Base-by-base conservation (phyloP, 2,888 invertebrate genomes). In the Strigamia transsilvanica region DNA sequence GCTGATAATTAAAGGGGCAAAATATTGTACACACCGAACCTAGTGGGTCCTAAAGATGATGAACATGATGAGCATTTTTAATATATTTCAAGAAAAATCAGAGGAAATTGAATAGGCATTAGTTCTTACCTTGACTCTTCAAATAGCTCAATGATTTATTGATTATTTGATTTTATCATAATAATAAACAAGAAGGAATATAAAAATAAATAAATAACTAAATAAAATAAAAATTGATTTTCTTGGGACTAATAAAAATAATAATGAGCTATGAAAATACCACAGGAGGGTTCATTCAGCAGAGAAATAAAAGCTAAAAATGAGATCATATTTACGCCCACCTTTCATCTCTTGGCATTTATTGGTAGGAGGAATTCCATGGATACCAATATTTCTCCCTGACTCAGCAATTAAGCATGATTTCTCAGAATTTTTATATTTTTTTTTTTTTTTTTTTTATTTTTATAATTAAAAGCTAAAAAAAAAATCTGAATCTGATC, bases 101-200 rank as follows among this genome's bases (percentile, higher is more conserved):
- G n/a, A n/a, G 15, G 3, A 66, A 66, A 66, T 27, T 27, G 66
- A 66, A 66, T 66, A n/a, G n/a, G n/a, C n/a, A 10, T 6, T 27
- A 66, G 15, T 27, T 10, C 66, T 66, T 66, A 66, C 66, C 66
- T 66, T 66, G 66, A 66, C 66, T 66, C 66, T 66, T 66, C 66
- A 66, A 66, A 23, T 66, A 27, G 23, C 27, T 66, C 66, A 66
- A 66, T 66, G 27, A 66, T 66, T 66, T 66, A 66, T 66, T 66
- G 66, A 66, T 66, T 27, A 66, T 32, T 27, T 9, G 10, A 23
- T 27, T 66, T 9, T 66, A 27, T 66, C 23, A 32, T 51, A 66
- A 18, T 9, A 66, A 66, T 9, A 23, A 66, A 27, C 9, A 66
- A 21, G 3, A 61, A 34, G 34, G 7, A 34, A 34, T 34, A 34